Percentiles rank a stretch among this genome's conserved stretches.
These are phyloP conservation scores for Myotis vivesi DNA, from an alignment of 2,797 vertebrate genomes.

Conservation along the genomic window DNA sequence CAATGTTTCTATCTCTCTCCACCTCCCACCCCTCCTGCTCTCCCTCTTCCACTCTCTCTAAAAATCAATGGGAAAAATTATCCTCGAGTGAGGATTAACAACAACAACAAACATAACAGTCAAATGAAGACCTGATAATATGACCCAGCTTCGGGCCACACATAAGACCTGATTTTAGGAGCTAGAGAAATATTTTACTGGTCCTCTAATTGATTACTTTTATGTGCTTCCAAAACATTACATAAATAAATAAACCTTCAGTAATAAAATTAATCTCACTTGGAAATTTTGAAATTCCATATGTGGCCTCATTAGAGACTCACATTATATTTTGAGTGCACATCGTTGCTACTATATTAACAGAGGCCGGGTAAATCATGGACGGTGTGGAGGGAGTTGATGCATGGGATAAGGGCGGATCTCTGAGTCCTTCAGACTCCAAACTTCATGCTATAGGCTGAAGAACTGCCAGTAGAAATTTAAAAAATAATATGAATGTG, in stretches of 20 bases:
- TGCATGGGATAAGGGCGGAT: neutral
- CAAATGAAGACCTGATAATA: neutral
- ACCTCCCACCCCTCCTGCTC: no score
- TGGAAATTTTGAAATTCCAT: neutral
- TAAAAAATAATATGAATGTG: neutral
- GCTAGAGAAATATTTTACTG: neutral
- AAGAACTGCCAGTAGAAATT: neutral
- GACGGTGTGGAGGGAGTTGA: neutral
- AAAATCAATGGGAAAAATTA: no score
- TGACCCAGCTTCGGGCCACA: neutral
- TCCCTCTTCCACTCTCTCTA: no score
- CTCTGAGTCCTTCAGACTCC: neutral
- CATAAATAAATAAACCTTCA: neutral
- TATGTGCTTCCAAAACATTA: neutral
- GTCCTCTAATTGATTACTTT: neutral
- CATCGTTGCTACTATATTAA: rapidly evolving
- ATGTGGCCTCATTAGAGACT: neutral
- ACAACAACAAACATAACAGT: no score
- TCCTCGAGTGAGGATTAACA: no score
- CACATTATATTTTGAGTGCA: neutral
- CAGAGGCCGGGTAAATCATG: neutral
- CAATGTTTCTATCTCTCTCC: no score
- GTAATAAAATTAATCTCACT: neutral
- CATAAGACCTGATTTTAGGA: neutral
- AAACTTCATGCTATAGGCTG: neutral